phyloP scores from a whole-genome alignment of 2,888 invertebrate species.

The Drosophila colorata region DNA sequence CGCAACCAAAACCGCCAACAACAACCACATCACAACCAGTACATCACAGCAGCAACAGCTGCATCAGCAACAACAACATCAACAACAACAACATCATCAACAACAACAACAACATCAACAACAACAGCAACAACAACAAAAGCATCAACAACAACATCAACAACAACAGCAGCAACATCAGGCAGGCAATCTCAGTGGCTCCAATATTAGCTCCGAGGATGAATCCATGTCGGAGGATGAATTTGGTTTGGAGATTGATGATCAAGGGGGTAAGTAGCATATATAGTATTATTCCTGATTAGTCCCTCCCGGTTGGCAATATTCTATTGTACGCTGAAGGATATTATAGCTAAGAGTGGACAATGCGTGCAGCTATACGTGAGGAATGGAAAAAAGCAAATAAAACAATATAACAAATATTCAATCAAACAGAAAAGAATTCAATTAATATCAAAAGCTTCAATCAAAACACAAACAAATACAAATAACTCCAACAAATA shows the following conservation, averaged over 20 bases:
- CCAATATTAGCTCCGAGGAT: constrained; percentile 79
- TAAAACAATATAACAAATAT: neutral
- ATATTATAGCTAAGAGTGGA: neutral
- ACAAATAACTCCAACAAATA: neutral
- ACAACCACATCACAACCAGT: constrained; percentile 33
- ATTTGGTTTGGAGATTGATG: constrained; percentile 80
- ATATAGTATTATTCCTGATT: constrained; percentile 1
- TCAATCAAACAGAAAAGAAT: too few species aligned
- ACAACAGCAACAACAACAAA: constrained; percentile 29
- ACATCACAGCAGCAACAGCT: constrained; percentile 50
- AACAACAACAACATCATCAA: constrained; percentile 5
- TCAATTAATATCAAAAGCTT: too few species aligned
- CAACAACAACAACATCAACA: constrained; percentile 43
- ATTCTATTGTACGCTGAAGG: constrained; percentile 48
- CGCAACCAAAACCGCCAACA: constrained; percentile 34
- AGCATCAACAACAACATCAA: constrained; percentile 35
- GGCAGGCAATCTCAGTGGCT: constrained; percentile 58
- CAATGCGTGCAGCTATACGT: too few species aligned
- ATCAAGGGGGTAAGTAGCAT: constrained; percentile 78
- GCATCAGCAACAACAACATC: constrained; percentile 38
- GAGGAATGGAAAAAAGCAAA: neutral
- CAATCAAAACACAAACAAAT: too few species aligned
- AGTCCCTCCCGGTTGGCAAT: constrained; percentile 53
- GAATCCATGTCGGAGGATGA: constrained; percentile 81
- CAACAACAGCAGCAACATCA: constrained; percentile 49